Evolutionary conservation across 2,113 vertebrate species (phyloP).

Genomic region (Cyanoderma ruficeps): DNA sequence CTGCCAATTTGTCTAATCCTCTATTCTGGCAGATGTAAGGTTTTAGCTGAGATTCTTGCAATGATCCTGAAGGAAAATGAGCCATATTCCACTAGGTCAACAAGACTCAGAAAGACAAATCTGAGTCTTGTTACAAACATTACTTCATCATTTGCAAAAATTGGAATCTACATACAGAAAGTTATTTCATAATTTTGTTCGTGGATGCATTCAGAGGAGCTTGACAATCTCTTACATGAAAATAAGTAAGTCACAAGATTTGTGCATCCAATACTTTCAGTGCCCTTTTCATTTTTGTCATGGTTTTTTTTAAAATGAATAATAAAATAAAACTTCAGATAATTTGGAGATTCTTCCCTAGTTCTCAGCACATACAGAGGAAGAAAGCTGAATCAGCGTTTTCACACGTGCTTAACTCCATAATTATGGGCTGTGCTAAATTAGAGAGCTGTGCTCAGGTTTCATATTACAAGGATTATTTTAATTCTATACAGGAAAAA

Average conservation of each 20-base stretch:
- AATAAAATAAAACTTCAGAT: conserved; percentile 12
- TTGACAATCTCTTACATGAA: neutral
- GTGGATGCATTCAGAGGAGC: neutral
- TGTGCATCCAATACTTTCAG: neutral
- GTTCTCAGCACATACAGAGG: neutral
- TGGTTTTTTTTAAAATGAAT: neutral
- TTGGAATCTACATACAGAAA: neutral
- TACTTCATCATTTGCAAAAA: neutral
- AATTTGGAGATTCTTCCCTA: neutral
- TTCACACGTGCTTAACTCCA: conserved; percentile 45
- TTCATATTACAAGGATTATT: conserved; percentile 45
- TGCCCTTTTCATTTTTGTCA: neutral
- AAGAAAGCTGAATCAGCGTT: conserved; percentile 54
- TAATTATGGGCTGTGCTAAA: conserved; percentile 40
- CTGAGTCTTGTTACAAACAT: neutral
- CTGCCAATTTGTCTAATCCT: conserved; percentile 66
- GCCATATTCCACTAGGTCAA: neutral
- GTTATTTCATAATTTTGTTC: neutral
- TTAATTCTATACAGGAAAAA: conserved; percentile 23
- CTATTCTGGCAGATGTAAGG: conserved; percentile 40
- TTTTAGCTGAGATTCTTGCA: conserved; percentile 33
- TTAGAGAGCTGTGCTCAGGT: conserved; percentile 43
- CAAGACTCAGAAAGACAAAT: neutral
- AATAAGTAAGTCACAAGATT: neutral
- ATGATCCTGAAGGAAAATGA: conserved; percentile 13